Evolutionary conservation across 2,797 vertebrate species (phyloP).

Genomic region (Chelon labrosus): DNA sequence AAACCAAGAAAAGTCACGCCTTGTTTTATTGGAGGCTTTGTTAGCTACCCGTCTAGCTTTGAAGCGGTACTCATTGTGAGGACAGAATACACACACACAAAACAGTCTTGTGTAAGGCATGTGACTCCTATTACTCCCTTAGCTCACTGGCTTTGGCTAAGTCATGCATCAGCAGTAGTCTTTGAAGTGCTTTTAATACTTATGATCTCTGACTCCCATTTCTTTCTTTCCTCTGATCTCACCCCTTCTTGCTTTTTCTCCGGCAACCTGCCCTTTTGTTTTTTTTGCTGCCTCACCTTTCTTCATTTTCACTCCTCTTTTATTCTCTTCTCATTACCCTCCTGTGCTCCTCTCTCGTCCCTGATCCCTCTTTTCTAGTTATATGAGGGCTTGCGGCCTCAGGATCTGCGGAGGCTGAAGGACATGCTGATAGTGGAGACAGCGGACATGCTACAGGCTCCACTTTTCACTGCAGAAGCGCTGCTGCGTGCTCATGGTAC

Average conservation of each 20-base stretch:
- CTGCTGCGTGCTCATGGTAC: slow-evolving; percentile 97
- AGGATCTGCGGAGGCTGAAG: slow-evolving; percentile 95
- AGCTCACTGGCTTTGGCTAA: slow-evolving; percentile 23
- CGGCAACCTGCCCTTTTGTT: slow-evolving; percentile 1
- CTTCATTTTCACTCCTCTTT: neutral
- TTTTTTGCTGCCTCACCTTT: neutral
- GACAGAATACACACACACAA: slow-evolving; percentile 14
- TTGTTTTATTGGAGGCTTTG: too few species aligned
- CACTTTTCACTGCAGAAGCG: slow-evolving; percentile 97
- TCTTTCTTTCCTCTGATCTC: neutral
- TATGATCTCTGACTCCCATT: slow-evolving; percentile 2
- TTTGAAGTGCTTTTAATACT: slow-evolving; percentile 33
- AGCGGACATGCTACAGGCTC: slow-evolving; percentile 98
- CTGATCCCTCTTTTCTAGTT: slow-evolving; percentile 81
- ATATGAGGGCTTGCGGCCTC: slow-evolving; percentile 95
- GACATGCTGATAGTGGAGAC: slow-evolving; percentile 99
- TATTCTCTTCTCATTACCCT: neutral
- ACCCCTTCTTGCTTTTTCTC: slow-evolving; percentile 31
- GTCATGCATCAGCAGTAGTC: slow-evolving; percentile 34
- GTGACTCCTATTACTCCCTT: slow-evolving; percentile 44
- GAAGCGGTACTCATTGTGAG: too few species aligned
- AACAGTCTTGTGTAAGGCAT: slow-evolving; percentile 27
- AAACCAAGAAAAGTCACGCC: too few species aligned
- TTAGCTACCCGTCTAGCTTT: too few species aligned
- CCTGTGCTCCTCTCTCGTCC: slow-evolving; percentile 22